A percentile compares a stretch with the other conserved stretches of the same genome.
Evolutionary conservation across 2,113 vertebrate genomes (phyloP).

Genomic region (Copsychus sechellarum): DNA sequence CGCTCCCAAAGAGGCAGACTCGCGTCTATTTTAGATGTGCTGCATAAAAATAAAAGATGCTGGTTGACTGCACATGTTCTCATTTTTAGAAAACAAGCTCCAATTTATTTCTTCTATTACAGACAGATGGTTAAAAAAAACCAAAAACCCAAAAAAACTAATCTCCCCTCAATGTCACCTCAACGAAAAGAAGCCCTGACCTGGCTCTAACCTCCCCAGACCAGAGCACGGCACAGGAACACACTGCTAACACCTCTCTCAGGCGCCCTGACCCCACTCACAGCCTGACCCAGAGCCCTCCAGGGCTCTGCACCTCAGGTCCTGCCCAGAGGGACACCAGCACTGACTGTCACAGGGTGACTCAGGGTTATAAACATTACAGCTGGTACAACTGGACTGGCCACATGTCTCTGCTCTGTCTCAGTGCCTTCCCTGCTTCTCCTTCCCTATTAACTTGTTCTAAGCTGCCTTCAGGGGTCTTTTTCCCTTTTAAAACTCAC

Average conservation of each 20-base stretch:
- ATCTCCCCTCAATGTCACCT: background rate
- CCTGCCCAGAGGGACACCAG: background rate
- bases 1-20: background rate
- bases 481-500: background rate
- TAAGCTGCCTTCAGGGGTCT: background rate
- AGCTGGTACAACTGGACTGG: background rate
- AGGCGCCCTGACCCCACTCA: background rate
- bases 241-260: background rate
- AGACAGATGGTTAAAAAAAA: background rate
- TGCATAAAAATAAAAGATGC: conserved; percentile 17
- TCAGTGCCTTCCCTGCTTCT: background rate
- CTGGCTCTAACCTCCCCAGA: background rate
- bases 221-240: accelerated
- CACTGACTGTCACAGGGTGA: background rate
- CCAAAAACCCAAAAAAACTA: background rate
- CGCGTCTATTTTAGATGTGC: background rate
- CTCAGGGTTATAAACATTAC: background rate
- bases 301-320: background rate
- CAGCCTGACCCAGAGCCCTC: background rate
- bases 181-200: background rate
- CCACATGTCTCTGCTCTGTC: background rate
- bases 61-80: background rate
- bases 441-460: background rate
- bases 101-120: background rate
- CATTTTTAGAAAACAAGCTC: background rate